Conservation (phyloP, 1,140 invertebrate species). For the Bombus fervidus region DNA sequence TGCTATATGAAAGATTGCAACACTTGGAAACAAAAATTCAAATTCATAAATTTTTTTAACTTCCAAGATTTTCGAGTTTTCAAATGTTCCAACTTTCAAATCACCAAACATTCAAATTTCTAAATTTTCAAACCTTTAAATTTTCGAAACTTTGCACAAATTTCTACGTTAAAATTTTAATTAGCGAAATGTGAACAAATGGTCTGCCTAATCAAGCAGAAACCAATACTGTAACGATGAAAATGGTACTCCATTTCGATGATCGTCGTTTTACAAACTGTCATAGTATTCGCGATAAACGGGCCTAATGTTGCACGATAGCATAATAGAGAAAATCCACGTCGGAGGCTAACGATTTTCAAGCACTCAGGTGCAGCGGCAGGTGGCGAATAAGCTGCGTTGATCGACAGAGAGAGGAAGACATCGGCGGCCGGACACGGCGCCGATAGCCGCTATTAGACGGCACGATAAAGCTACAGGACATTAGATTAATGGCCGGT, state of each 20-base stretch:
- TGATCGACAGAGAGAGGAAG: constrained; percentile 46
- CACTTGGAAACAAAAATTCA: too few species aligned
- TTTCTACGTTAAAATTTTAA: not conserved
- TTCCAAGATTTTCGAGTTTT: too few species aligned
- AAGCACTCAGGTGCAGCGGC: constrained; percentile 23
- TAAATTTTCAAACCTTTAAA: too few species aligned
- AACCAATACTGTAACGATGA: too few species aligned
- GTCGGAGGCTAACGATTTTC: not conserved
- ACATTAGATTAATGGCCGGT: constrained; percentile 61
- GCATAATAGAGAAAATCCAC: not conserved
- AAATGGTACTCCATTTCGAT: not conserved
- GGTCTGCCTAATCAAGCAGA: too few species aligned
- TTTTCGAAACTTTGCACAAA: too few species aligned
- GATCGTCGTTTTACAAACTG: not conserved
- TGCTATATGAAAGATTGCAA: too few species aligned
- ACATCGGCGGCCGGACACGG: constrained; percentile 27
- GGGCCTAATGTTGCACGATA: not conserved
- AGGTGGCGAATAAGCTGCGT: constrained; percentile 45
- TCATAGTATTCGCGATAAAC: not conserved
- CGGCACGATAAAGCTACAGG: constrained; percentile 52
- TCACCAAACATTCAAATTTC: too few species aligned
- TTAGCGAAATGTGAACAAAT: not conserved
- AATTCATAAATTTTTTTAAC: too few species aligned
- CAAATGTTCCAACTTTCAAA: too few species aligned
- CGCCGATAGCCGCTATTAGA: constrained; percentile 51